A percentile compares a stretch with the other conserved stretches of the same genome.
Conservation (phyloP, 30 jellyfish, hydroid and myxozoan genomes). For the Pseudorhiza aurosa region DNA sequence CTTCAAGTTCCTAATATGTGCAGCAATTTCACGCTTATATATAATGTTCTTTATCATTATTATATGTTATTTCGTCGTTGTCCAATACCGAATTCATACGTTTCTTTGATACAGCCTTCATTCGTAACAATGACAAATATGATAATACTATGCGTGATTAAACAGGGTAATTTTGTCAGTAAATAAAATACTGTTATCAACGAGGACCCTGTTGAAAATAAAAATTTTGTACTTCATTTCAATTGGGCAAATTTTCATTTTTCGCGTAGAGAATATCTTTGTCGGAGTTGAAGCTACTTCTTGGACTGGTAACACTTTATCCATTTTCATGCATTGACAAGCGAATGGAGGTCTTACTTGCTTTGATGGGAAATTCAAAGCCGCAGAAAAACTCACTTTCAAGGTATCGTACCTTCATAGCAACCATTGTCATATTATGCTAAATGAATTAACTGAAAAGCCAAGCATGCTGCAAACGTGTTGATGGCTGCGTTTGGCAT, state of each 20-base stretch:
- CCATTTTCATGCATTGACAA: slow-evolving; percentile 60
- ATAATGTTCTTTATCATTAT: too few relatives aligned
- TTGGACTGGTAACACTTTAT: slow-evolving; percentile 53
- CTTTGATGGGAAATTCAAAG: slow-evolving; percentile 59
- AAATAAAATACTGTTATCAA: too few relatives aligned
- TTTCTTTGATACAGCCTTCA: too few relatives aligned
- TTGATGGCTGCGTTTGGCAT: too few relatives aligned
- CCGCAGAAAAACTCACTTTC: slow-evolving; percentile 31
- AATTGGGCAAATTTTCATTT: background rate
- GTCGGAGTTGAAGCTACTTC: slow-evolving; percentile 60
- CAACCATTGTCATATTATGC: background rate
- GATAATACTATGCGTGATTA: too few relatives aligned
- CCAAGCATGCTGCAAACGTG: too few relatives aligned
- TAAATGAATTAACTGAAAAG: background rate
- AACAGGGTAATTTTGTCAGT: too few relatives aligned
- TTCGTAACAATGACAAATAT: too few relatives aligned
- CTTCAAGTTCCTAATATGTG: too few relatives aligned
- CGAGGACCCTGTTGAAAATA: background rate
- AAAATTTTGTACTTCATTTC: background rate
- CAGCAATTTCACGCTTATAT: too few relatives aligned
- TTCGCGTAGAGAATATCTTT: slow-evolving; percentile 36
- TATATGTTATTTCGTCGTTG: too few relatives aligned
- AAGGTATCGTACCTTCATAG: background rate
- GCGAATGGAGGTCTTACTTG: slow-evolving; percentile 37
- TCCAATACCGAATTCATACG: too few relatives aligned